Evolutionary conservation across 2,888 invertebrate species (phyloP).

Genomic region (Xestia xanthographa): DNA sequence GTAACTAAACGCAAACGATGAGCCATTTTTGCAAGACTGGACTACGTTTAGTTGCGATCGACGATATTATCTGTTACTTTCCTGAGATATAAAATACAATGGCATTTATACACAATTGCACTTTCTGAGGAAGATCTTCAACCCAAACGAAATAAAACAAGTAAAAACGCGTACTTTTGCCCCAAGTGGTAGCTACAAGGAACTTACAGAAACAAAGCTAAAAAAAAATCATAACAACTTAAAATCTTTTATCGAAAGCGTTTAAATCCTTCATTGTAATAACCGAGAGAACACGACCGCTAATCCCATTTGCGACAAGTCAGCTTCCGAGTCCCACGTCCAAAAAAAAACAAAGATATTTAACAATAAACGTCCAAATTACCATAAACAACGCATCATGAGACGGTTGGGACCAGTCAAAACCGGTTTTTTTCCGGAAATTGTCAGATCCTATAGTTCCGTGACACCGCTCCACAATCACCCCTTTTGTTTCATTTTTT

Average conservation of each 20-base stretch:
- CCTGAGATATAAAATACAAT: not conserved
- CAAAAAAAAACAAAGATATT: constrained; percentile 74
- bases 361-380: constrained; percentile 87
- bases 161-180: not conserved
- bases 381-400: constrained; percentile 90
- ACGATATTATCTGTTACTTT: not conserved
- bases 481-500: constrained; percentile 80
- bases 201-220: not conserved
- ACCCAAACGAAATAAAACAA: not conserved
- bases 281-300: constrained; percentile 75
- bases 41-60: not conserved
- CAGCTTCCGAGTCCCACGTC: constrained; percentile 84
- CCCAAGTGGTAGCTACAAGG: not conserved
- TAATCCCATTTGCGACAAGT: constrained; percentile 78
- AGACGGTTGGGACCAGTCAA: constrained; percentile 76
- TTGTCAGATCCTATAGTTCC: constrained; percentile 81
- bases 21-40: not conserved
- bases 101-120: not conserved
- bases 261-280: constrained; percentile 65
- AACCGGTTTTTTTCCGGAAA: constrained; percentile 86
- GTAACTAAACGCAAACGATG: not conserved
- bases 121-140: not conserved
- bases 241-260: constrained; percentile 57
- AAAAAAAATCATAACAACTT: constrained; percentile 21
- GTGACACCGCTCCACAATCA: constrained; percentile 86